Evolutionary conservation across 2,888 invertebrate species (phyloP).

Genomic region (Drosophila paramelanica): DNA sequence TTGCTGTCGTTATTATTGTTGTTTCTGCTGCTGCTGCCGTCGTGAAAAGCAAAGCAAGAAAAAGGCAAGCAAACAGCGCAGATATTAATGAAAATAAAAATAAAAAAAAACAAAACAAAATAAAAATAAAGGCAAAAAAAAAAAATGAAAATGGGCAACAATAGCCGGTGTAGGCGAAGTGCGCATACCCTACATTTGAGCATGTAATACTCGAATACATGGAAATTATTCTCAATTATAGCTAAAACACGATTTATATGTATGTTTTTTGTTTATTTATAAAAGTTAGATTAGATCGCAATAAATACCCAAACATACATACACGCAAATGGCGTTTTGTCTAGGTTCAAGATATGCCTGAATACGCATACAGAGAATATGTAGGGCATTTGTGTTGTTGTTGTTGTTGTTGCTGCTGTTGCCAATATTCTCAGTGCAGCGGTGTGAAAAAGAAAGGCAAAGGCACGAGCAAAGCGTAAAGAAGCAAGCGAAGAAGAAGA

Average conservation of each 20-base stretch:
- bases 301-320: neutral
- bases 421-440: slow-evolving; percentile 68
- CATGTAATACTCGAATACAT: neutral
- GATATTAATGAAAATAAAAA: slow-evolving; percentile 76
- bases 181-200: slow-evolving; percentile 49
- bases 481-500: slow-evolving; percentile 61
- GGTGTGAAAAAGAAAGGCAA: slow-evolving; percentile 64
- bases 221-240: neutral
- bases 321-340: neutral
- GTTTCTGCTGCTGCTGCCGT: slow-evolving; percentile 34
- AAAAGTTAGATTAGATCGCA: no score
- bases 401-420: slow-evolving; percentile 51
- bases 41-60: slow-evolving; percentile 65
- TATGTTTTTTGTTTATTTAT: neutral
- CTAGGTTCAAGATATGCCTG: slow-evolving; percentile 37
- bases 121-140: slow-evolving; percentile 59
- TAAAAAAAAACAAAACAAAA: slow-evolving; percentile 47
- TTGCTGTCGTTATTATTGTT: slow-evolving; percentile 39
- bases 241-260: neutral
- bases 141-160: slow-evolving; percentile 63
- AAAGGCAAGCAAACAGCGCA: slow-evolving; percentile 71
- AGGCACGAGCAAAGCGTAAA: slow-evolving; percentile 59
- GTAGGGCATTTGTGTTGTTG: slow-evolving; percentile 65
- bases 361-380: slow-evolving; percentile 67
- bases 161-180: slow-evolving; percentile 14